Conservation (phyloP, 2,888 invertebrate genomes). For the Protula sp. region DNA sequence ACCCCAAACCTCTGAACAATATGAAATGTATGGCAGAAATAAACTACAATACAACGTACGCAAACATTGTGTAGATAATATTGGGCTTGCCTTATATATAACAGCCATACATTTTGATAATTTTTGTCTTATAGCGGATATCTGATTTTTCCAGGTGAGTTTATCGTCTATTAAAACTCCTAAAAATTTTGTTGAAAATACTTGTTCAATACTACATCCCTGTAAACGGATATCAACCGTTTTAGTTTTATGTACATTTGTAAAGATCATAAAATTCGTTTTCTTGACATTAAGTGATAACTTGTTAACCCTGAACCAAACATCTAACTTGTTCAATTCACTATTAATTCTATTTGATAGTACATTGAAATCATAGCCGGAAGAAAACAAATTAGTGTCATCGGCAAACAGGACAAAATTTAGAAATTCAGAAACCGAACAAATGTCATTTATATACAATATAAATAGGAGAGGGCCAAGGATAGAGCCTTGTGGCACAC, state of each 20-base stretch:
- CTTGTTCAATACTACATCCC: neutral
- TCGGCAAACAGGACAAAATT: neutral
- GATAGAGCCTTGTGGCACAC: neutral
- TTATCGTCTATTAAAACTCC: neutral
- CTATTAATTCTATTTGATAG: neutral
- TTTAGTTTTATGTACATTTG: neutral
- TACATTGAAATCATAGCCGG: neutral
- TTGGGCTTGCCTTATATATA: neutral
- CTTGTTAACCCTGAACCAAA: neutral
- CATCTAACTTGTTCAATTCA: neutral
- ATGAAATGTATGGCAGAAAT: neutral
- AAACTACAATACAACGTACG: neutral
- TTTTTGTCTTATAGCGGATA: neutral
- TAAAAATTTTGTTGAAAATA: neutral
- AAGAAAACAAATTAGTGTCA: neutral
- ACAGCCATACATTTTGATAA: neutral
- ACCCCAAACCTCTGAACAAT: neutral
- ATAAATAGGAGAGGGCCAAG: neutral
- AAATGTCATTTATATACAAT: neutral
- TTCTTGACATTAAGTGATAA: neutral
- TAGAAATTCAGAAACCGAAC: neutral
- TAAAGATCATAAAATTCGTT: neutral
- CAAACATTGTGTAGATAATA: neutral
- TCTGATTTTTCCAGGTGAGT: neutral
- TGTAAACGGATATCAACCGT: neutral